Evolutionary conservation across 2,888 invertebrate genomes (phyloP), one percentile per base, ranked within the genome.

Genomic region (Chloroclystis v-ata): DNA sequence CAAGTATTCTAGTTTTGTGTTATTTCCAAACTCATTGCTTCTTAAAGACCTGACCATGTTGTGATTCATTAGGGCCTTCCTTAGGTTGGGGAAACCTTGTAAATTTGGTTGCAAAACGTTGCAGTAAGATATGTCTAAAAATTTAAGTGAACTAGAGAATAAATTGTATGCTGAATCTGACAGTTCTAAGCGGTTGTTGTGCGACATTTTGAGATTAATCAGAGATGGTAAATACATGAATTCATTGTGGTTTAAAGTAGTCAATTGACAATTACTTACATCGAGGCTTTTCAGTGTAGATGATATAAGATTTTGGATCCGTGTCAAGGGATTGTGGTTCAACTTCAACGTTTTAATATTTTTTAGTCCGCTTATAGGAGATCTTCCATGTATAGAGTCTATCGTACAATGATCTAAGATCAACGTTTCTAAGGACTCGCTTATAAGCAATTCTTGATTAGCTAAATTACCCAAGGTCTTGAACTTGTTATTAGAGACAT

Each of bases 401-500:
- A 93, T 91, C 63, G 90, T 89, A 67, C 93, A 93, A 54, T 90
- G 77, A 47, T 90, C 89, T 44, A 92, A 76, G 52, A 91, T 89
- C 47, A 94, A 72, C 10, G 86, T 89, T 60, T 87, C 87, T 13
- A 94, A 69, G 0, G 90, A 89, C 9, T 80, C 65, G 56, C 91
- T 93, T 30, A 87, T 80, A 2, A 94, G 70, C n/a, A 89, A 78
- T 47, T 90, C 88, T 28, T 75, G 72, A 37, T 81, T 78, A 11
- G 85, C 85, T 33, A 83, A 77, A 56, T 80, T 84, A 1, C 82
- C 86, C 65, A 92, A 83, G 28, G 78, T 82, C 28, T 63, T 71
- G 29, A 94, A 76, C 26, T 85, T 87, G 72, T 94, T 94, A 37
- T 86, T 75, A 0, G 92, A 91, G n/a, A 94, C 73, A 54, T 91